Evolutionary conservation across 2,888 invertebrate genomes (phyloP).

Genomic region (Hofmannophila pseudospretella): DNA sequence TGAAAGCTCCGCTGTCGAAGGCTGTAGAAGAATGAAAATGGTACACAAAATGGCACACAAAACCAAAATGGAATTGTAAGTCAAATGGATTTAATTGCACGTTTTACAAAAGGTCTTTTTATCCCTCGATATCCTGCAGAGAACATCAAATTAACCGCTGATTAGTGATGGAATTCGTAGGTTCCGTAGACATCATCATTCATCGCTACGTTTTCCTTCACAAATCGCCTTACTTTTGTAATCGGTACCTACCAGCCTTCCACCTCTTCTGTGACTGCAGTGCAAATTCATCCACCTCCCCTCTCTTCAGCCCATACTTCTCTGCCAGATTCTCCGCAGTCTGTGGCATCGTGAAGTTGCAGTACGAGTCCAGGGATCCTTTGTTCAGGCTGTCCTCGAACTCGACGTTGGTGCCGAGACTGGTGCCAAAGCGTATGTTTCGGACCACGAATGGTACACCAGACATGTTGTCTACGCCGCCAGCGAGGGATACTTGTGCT

Average conservation of each 20-base stretch:
- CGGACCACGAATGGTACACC: slow-evolving; percentile 90
- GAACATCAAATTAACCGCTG: no score
- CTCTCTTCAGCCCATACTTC: slow-evolving; percentile 85
- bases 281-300: slow-evolving; percentile 91
- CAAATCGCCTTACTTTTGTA: no score
- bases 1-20: slow-evolving; percentile 90
- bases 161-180: no score
- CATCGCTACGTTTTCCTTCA: no score
- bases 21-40: slow-evolving; percentile 81
- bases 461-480: slow-evolving; percentile 97
- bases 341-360: slow-evolving; percentile 95
- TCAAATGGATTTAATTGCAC: no score
- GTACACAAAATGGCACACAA: no score
- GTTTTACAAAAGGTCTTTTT: no score
- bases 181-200: no score
- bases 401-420: slow-evolving; percentile 84
- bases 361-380: slow-evolving; percentile 89
- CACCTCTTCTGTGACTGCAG: slow-evolving; percentile 90
- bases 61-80: no score
- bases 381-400: slow-evolving; percentile 87
- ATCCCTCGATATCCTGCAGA: no score
- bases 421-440: slow-evolving; percentile 90
- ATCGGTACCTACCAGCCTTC: slow-evolving; percentile 90
- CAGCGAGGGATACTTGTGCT: slow-evolving; percentile 90
- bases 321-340: slow-evolving; percentile 96